Evolutionary conservation across 2,113 vertebrate genomes (phyloP).

Genomic region (Microtus richardsoni): DNA sequence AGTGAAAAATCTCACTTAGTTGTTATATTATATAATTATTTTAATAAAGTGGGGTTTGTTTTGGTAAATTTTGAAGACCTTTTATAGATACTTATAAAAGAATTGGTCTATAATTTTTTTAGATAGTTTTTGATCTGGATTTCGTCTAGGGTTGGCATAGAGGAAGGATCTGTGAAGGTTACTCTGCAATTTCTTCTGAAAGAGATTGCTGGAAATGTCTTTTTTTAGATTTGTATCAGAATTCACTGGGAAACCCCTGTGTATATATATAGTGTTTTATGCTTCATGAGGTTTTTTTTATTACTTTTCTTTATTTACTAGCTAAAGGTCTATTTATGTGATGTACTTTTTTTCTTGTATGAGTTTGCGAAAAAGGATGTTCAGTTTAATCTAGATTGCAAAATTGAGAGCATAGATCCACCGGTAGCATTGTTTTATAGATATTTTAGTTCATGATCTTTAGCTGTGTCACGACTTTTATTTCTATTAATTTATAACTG

Average conservation of each 20-base stretch:
- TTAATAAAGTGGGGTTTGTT: not conserved
- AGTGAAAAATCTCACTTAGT: not conserved
- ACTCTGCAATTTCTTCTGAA: not conserved
- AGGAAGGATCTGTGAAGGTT: not conserved
- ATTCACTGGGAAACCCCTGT: not conserved
- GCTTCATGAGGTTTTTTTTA: not conserved
- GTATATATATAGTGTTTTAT: not conserved
- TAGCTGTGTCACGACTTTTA: not conserved
- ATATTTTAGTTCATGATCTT: not conserved
- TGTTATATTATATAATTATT: not conserved
- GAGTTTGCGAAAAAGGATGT: not conserved
- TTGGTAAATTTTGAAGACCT: not conserved
- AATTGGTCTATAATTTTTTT: not conserved
- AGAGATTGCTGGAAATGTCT: not conserved
- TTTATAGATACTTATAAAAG: not conserved
- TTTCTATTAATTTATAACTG: not conserved
- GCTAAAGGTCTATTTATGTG: not conserved
- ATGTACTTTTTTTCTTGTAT: not conserved
- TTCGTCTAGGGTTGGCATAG: not conserved
- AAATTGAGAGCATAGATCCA: not conserved
- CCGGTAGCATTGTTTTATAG: not conserved
- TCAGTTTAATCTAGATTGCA: not conserved
- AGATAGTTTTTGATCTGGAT: not conserved
- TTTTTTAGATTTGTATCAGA: not conserved
- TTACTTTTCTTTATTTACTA: not conserved